Evolutionary conservation across 2,113 vertebrate species (phyloP).

Genomic region (Spea bombifrons): DNA sequence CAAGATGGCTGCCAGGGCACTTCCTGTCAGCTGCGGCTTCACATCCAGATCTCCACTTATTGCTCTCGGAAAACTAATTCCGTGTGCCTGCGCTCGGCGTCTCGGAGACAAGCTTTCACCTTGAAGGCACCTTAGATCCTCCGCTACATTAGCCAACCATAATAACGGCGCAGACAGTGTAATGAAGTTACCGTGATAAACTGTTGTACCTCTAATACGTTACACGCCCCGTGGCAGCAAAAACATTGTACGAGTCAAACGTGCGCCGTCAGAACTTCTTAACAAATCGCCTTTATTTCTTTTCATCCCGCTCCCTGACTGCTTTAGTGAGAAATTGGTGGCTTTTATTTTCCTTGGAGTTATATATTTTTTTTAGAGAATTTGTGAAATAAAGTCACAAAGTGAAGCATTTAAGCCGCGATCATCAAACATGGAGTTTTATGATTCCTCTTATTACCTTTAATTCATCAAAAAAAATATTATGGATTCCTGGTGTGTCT

Average conservation of each 20-base stretch:
- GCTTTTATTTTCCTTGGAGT: too few relatives aligned
- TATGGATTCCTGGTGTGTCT: too few relatives aligned
- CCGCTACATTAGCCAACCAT: constrained; percentile 40
- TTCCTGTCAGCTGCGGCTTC: not conserved
- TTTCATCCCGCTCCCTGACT: not conserved
- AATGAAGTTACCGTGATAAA: constrained; percentile 41
- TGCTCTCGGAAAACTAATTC: constrained; percentile 1
- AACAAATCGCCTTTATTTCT: constrained; percentile 26
- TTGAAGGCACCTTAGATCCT: constrained; percentile 36
- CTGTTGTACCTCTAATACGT: constrained; percentile 23
- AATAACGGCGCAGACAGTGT: constrained; percentile 44
- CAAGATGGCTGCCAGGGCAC: not conserved
- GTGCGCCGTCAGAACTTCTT: constrained; percentile 22
- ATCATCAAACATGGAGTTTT: too few relatives aligned
- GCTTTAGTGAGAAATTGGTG: not conserved
- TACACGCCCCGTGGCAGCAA: constrained; percentile 27
- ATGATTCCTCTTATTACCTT: too few relatives aligned
- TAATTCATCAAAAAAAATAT: too few relatives aligned
- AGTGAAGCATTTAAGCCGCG: too few relatives aligned
- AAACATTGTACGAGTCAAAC: constrained; percentile 33
- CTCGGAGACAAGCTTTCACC: constrained; percentile 22
- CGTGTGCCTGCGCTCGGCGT: constrained; percentile 1
- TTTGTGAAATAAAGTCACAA: too few relatives aligned
- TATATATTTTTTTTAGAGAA: too few relatives aligned
- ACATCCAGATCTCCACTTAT: not conserved